Evolutionary conservation across 2,113 vertebrate genomes (phyloP).

Genomic region (Sphaerodactylus townsendi): DNA sequence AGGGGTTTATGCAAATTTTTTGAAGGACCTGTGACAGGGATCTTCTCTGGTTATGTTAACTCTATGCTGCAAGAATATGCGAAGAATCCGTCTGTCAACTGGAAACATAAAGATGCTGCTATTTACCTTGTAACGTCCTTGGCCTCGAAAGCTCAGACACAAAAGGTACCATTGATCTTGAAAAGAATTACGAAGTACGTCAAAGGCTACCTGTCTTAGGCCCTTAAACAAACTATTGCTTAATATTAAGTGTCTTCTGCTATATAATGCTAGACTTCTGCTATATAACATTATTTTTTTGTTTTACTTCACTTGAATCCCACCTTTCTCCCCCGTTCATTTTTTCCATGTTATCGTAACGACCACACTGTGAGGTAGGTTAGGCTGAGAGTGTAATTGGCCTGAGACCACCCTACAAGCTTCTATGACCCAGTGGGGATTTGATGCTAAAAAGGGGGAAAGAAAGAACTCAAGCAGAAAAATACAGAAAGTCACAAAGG

Average conservation of each 20-base stretch:
- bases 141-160: constrained; percentile 97
- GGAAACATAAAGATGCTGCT: constrained; percentile 98
- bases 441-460: too few species aligned
- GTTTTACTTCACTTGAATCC: too few species aligned
- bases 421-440: too few species aligned
- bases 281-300: not conserved
- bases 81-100: constrained; percentile 91
- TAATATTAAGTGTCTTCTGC: not conserved
- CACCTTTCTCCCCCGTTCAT: too few species aligned
- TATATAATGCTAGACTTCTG: not conserved
- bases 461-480: too few species aligned
- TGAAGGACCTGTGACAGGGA: constrained; percentile 94
- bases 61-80: constrained; percentile 95
- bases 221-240: not conserved
- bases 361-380: too few species aligned
- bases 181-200: not conserved
- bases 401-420: too few species aligned
- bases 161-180: constrained; percentile 82
- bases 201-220: not conserved
- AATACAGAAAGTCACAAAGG: too few species aligned
- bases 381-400: too few species aligned
- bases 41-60: constrained; percentile 97
- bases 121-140: constrained; percentile 97
- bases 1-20: constrained; percentile 97
- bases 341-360: too few species aligned